Conservation (phyloP, 2,113 vertebrate species). For the Mystacornis crossleyi region DNA sequence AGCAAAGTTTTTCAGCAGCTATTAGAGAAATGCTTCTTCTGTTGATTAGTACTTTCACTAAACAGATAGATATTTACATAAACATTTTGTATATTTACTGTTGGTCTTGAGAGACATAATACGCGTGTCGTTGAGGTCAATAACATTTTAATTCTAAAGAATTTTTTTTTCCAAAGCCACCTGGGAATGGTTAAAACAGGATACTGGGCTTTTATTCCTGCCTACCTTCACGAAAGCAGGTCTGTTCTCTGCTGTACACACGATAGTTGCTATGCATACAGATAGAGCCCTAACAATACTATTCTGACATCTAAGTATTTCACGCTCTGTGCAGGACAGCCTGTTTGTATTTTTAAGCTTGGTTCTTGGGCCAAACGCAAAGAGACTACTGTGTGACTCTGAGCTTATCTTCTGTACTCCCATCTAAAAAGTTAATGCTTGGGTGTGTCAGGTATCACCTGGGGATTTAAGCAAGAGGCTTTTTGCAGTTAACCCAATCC, state of each 20-base stretch:
- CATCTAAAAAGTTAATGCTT: slow-evolving; percentile 74
- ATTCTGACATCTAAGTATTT: slow-evolving; percentile 81
- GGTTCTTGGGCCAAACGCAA: slow-evolving; percentile 79
- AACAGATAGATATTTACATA: slow-evolving; percentile 38
- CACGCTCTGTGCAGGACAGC: slow-evolving; percentile 70
- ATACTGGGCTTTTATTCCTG: slow-evolving; percentile 71
- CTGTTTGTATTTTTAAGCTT: slow-evolving; percentile 77
- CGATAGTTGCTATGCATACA: slow-evolving; percentile 77
- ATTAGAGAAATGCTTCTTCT: background rate
- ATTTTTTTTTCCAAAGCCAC: slow-evolving; percentile 38
- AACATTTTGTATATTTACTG: slow-evolving; percentile 72
- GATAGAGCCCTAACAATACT: slow-evolving; percentile 78
- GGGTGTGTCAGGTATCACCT: slow-evolving; percentile 82
- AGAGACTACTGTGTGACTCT: slow-evolving; percentile 79
- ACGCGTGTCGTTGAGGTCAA: slow-evolving; percentile 67
- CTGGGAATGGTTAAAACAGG: slow-evolving; percentile 76
- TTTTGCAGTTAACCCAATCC: slow-evolving; percentile 79
- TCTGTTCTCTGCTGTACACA: slow-evolving; percentile 70
- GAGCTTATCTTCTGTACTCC: slow-evolving; percentile 76
- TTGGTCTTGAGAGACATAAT: slow-evolving; percentile 56
- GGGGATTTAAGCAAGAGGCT: slow-evolving; percentile 78
- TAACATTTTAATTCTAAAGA: slow-evolving; percentile 72
- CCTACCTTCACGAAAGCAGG: slow-evolving; percentile 70
- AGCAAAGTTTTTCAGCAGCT: background rate
- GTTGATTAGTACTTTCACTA: background rate